These are phyloP conservation scores for Aspidoscelis tigris DNA, from an alignment of 2,113 vertebrate genomes.

Conservation along the genomic window DNA sequence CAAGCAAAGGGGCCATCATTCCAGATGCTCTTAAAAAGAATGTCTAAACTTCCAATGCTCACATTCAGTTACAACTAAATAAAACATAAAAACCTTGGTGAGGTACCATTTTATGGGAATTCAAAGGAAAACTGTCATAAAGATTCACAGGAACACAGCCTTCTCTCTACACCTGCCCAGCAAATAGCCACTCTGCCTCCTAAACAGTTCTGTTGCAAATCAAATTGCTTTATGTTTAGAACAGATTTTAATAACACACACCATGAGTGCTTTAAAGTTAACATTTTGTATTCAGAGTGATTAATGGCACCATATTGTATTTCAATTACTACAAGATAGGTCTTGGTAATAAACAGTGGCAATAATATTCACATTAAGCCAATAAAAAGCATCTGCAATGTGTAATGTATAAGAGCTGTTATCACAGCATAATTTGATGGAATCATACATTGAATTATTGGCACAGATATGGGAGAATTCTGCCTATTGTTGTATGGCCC, in stretches of 20 bases:
- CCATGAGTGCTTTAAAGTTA: slow-evolving; percentile 76
- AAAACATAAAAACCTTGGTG: slow-evolving; percentile 28
- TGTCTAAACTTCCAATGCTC: background rate
- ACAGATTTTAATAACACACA: slow-evolving; percentile 73
- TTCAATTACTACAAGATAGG: slow-evolving; percentile 80
- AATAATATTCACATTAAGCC: slow-evolving; percentile 84
- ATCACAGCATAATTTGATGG: slow-evolving; percentile 64
- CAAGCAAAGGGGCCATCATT: rapidly evolving
- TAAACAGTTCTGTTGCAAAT: slow-evolving; percentile 63
- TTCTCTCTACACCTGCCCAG: slow-evolving; percentile 37
- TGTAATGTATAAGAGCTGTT: slow-evolving; percentile 76
- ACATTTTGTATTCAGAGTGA: slow-evolving; percentile 74
- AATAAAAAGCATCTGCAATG: slow-evolving; percentile 78
- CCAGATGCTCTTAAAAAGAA: slow-evolving; percentile 25
- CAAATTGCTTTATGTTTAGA: slow-evolving; percentile 74
- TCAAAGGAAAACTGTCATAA: background rate
- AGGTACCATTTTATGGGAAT: slow-evolving; percentile 15
- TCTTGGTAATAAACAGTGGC: slow-evolving; percentile 75
- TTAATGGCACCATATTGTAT: slow-evolving; percentile 79
- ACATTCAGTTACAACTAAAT: slow-evolving; percentile 9
- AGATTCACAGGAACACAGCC: rapidly evolving
- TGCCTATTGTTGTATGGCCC: background rate
- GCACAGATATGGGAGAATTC: slow-evolving; percentile 54
- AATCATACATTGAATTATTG: slow-evolving; percentile 66
- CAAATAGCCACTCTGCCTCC: slow-evolving; percentile 50